These are phyloP conservation scores for Sapayoa aenigma DNA, from an alignment of 2,113 vertebrate species.

Conservation along the genomic window DNA sequence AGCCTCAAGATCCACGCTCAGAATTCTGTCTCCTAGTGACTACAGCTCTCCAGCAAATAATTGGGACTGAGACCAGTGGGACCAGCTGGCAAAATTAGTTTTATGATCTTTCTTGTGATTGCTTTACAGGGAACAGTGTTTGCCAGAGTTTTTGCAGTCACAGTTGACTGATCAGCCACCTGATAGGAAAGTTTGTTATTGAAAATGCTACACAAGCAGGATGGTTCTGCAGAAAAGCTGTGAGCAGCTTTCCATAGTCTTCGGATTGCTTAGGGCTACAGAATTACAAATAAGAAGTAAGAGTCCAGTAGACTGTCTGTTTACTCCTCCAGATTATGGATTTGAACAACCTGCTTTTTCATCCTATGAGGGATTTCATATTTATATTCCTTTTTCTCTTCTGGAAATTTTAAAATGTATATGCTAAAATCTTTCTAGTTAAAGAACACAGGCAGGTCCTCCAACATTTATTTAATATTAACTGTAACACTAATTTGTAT, in stretches of 20 bases:
- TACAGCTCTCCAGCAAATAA: neutral
- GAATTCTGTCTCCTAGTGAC: neutral
- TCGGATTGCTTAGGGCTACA: neutral
- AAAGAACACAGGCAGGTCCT: neutral
- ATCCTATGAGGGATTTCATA: neutral
- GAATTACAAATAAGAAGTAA: neutral
- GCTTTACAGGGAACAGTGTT: neutral
- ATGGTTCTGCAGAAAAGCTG: neutral
- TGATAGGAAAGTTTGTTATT: neutral
- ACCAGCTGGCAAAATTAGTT: neutral
- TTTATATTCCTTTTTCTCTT: neutral
- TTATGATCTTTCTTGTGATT: neutral
- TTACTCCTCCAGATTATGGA: neutral
- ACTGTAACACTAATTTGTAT: neutral
- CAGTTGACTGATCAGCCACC: neutral
- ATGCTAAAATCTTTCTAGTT: neutral
- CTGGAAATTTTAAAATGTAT: neutral
- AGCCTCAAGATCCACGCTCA: rapidly evolving
- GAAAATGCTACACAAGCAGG: neutral
- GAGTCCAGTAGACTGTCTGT: neutral
- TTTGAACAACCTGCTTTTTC: neutral
- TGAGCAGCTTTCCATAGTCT: neutral
- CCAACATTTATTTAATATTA: neutral
- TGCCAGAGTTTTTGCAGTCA: neutral
- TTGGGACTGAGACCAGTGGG: neutral